Evolutionary conservation across 2,113 vertebrate genomes (phyloP).

Genomic region (Talpa occidentalis): DNA sequence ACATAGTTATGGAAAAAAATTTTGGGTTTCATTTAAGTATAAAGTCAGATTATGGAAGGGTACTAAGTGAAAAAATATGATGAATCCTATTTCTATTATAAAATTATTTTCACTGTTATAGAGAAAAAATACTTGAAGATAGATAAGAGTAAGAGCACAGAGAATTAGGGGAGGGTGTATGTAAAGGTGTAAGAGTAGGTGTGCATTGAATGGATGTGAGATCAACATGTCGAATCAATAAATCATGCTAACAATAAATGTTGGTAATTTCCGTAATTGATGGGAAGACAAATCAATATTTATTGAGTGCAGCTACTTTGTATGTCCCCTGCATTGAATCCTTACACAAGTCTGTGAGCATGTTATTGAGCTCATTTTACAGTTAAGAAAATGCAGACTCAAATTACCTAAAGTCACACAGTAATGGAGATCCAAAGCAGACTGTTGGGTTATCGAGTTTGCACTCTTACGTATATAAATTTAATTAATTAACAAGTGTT

Average conservation of each 20-base stretch:
- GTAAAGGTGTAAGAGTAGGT: neutral
- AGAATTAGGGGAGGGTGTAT: rapidly evolving
- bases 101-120: neutral
- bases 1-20: neutral
- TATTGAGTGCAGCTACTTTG: conserved; percentile 53
- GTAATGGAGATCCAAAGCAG: neutral
- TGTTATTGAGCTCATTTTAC: conserved; percentile 16
- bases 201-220: neutral
- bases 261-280: conserved; percentile 57
- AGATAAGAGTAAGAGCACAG: neutral
- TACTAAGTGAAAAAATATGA: neutral
- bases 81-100: neutral
- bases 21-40: neutral
- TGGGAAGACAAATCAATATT: conserved; percentile 46
- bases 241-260: conserved; percentile 37
- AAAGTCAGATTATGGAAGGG: neutral
- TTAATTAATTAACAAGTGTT: neutral
- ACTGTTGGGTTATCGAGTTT: neutral
- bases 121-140: neutral
- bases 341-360: neutral
- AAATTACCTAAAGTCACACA: neutral
- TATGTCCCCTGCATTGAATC: neutral
- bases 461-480: neutral
- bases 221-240: conserved; percentile 35
- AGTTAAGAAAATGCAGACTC: conserved; percentile 40